Base-by-base conservation (phyloP, 2,888 invertebrate genomes). In the Dryobota labecula region DNA sequence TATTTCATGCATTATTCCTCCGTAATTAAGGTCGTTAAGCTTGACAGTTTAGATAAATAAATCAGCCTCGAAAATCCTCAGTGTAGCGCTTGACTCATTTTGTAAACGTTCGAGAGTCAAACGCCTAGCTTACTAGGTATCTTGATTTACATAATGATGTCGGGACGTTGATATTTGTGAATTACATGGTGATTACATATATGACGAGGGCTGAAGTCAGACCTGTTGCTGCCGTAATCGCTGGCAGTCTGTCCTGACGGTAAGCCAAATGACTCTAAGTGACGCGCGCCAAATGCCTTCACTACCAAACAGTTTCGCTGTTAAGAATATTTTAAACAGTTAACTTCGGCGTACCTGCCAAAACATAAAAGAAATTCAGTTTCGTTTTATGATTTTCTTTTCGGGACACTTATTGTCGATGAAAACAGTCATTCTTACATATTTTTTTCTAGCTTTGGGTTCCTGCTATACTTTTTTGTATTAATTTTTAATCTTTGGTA, bases 221-320 rank as follows among this genome's bases (percentile, higher is more conserved):
- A 92, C 94, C 90, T 94, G 94, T 94, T 94, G 94, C 93, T 64
- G 53, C 41, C 13, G 38, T 33, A 54, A 45, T 41, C 72, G 74
- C 84, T 93, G 93, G 92, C 93, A 91, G 84, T 76, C 74, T 70
- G 81, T 86, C 76, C 90, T 88, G 90, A 89, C 80, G 84, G 80
- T 82, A 78, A 76, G 92, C 93, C 93, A 94, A 94, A 93, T 90
- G 87, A 89, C 90, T 86, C 82, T 78, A 82, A 85, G 76, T 88
- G 83, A 84, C 76, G 77, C 75, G 86, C 78, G 89, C 90, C 89
- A 91, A 91, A 80, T 82, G 78, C 79, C 82, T 78, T 72, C 73
- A 77, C 84, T 78, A 83, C 76, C 65, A 64, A 67, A 67, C 71
- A 71, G 65, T 82, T 74, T 77, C 76, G 62, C 64, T 71, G 68